Base-by-base conservation (phyloP, 2,797 vertebrate species). In the Champsocephalus gunnari region DNA sequence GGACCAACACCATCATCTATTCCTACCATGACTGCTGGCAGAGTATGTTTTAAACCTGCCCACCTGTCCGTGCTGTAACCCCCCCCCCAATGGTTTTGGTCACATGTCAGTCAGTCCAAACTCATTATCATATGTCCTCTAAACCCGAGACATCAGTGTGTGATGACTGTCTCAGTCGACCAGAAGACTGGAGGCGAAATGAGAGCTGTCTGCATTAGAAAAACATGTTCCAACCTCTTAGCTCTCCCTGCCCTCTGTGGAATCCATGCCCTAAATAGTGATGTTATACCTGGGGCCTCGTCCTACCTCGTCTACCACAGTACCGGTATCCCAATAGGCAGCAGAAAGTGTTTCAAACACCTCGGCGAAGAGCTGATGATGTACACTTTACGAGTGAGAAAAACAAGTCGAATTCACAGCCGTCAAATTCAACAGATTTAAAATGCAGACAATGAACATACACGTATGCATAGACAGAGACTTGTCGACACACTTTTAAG, bases 211-310 rank as follows among this genome's bases (percentile, higher is more conserved):
- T 93, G 88, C 81, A 78, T 88, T 44, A 84, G 75, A 89, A 89
- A 91, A 90, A 89, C 87, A 82, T 86, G 91, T 90, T 94, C 88
- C 93, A 90, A 90, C 92, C 92, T 94, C 91, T 92, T 90, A 89
- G 90, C 91, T 94, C 91, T 89, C 81, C 67, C 79, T 87, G 90
- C 90, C 90, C 95, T 95, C 94, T 68, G 82, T 92, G 94, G 95
- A 95, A 92, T 95, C 88, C 89, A 79, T 95, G 95, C 91, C 94
- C 95, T 95, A 95, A 94, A 95, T 96, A 95, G 87, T 88, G 82
- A 89, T 90, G 87, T 94, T 93, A 93, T 94, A 94, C 94, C 94
- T 91, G 91, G 87, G 92, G 94, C 93, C 84, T 81, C 78, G 67
- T 85, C 75, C 79, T 87, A 73, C 66, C 81, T 88, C 73, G 69